Evolutionary conservation across 1,140 invertebrate species (phyloP).

Genomic region (Zaprionus camerounensis): DNA sequence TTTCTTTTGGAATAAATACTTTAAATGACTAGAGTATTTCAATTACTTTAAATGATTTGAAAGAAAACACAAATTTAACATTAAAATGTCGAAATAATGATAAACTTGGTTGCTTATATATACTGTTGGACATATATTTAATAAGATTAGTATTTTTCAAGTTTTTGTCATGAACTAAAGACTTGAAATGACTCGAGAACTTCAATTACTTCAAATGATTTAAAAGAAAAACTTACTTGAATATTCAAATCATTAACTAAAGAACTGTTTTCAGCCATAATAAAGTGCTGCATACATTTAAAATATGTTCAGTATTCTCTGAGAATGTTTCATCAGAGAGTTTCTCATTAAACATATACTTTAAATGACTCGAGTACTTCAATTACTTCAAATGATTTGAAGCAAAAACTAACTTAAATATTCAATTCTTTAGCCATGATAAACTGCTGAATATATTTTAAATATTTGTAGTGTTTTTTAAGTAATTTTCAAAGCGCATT

Average conservation of each 20-base stretch:
- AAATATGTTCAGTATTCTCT: too few relatives aligned
- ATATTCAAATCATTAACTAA: not conserved
- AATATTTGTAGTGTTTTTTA: not conserved
- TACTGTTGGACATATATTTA: not conserved
- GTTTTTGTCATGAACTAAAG: slow-evolving; percentile 16
- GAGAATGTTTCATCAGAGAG: too few relatives aligned
- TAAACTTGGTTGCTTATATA: too few relatives aligned
- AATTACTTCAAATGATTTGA: not conserved
- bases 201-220: not conserved
- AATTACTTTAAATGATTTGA: too few relatives aligned
- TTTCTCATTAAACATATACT: slow-evolving; percentile 2
- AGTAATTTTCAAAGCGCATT: not conserved
- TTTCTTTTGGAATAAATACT: too few relatives aligned
- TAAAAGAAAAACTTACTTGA: not conserved
- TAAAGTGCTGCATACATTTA: not conserved
- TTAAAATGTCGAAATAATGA: too few relatives aligned
- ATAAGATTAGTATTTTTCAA: not conserved
- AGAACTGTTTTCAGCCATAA: not conserved
- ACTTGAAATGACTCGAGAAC: not conserved
- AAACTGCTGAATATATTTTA: not conserved
- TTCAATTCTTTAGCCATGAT: not conserved
- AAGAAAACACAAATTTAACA: too few relatives aligned
- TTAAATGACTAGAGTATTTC: too few relatives aligned
- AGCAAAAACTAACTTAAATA: not conserved
- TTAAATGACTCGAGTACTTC: not conserved